Evolutionary conservation across 2,888 invertebrate genomes (phyloP).

Genomic region (Meiosimyza decipiens): DNA sequence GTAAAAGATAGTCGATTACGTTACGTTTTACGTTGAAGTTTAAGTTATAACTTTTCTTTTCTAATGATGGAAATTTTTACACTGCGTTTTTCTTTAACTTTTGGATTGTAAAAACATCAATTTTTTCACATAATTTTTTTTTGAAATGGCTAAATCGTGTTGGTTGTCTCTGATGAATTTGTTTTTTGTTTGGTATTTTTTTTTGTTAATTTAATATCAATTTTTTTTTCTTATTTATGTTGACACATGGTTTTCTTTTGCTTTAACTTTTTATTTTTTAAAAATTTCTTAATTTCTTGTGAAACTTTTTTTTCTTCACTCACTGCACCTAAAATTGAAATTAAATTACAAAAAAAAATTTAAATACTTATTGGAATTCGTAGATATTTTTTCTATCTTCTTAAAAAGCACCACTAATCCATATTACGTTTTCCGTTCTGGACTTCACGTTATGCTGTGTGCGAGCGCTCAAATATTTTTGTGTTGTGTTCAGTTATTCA

Average conservation of each 20-base stretch:
- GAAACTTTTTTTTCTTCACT: not conserved
- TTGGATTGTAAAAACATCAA: slow-evolving; percentile 15
- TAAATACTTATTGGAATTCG: too few species aligned
- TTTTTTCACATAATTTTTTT: not conserved
- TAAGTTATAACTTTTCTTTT: not conserved
- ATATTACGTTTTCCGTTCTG: not conserved
- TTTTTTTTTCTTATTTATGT: slow-evolving; percentile 17
- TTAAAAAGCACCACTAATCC: not conserved
- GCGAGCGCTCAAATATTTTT: slow-evolving; percentile 7
- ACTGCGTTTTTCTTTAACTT: slow-evolving; percentile 8
- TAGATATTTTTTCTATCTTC: too few species aligned
- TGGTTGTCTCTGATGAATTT: slow-evolving; percentile 9
- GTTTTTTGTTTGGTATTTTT: slow-evolving; percentile 25
- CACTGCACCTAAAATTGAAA: not conserved
- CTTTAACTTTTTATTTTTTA: not conserved
- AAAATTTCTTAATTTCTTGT: not conserved
- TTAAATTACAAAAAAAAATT: not conserved
- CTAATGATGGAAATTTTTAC: slow-evolving; percentile 14
- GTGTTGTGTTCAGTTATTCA: slow-evolving; percentile 7
- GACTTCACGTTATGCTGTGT: slow-evolving; percentile 4
- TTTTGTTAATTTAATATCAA: not conserved
- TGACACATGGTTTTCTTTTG: not conserved
- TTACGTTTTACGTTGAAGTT: not conserved
- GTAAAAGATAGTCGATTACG: not conserved
- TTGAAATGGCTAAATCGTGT: slow-evolving; percentile 9